Conservation (phyloP, 1,140 invertebrate genomes). For the Cherax destructor region DNA sequence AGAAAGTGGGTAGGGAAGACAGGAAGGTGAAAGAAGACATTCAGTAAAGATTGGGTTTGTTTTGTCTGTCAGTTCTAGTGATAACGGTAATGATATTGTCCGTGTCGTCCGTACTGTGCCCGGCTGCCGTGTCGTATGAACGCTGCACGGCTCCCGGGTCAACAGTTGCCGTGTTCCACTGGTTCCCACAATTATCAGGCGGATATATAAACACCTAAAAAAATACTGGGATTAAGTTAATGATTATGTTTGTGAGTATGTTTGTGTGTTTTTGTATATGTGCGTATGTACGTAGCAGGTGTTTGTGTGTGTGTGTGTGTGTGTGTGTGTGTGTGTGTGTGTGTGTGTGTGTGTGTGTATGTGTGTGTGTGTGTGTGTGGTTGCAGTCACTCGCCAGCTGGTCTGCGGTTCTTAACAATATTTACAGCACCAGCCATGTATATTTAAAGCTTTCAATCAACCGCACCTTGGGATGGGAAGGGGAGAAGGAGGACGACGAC, state of each 20-base stretch:
- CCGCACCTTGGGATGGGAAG: too few species aligned
- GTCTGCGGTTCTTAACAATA: not conserved
- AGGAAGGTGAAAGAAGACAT: too few species aligned
- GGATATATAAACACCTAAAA: constrained; percentile 13
- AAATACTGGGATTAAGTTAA: not conserved
- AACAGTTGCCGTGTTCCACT: not conserved
- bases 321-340: not conserved
- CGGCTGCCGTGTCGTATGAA: too few species aligned
- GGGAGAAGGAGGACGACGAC: too few species aligned
- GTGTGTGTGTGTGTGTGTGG: not conserved
- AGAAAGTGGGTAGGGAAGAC: too few species aligned
- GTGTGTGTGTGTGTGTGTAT: not conserved
- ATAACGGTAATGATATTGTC: too few species aligned
- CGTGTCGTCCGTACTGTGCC: too few species aligned
- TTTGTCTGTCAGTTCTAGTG: too few species aligned
- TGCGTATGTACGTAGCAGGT: not conserved
- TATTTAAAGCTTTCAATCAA: too few species aligned
- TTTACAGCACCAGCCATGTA: too few species aligned
- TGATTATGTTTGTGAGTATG: not conserved
- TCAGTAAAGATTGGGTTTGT: too few species aligned
- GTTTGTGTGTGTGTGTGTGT: not conserved
- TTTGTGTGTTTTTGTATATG: not conserved
- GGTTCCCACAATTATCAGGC: not conserved
- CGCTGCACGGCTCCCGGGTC: too few species aligned
- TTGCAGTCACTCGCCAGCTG: not conserved